Percentiles rank a stretch among this genome's conserved stretches.
Conservation (phyloP, 1,140 invertebrate species). For the Trachelipus rathkii region DNA sequence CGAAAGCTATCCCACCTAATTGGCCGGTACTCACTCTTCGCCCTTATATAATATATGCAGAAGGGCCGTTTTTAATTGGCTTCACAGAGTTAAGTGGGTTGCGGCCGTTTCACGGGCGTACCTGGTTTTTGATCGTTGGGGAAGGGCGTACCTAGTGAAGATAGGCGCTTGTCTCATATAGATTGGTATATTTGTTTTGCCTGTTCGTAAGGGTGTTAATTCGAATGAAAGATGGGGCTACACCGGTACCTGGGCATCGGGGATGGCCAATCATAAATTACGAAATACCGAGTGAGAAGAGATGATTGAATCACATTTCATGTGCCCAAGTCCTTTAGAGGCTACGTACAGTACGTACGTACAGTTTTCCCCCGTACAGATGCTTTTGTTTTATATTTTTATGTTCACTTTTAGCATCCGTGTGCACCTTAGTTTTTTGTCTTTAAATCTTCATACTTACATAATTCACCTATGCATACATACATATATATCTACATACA, state of each 20-base stretch:
- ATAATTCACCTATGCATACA: too few species aligned
- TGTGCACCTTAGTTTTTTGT: too few species aligned
- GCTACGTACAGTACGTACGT: too few species aligned
- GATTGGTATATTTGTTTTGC: conserved; percentile 42
- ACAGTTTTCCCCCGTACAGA: too few species aligned
- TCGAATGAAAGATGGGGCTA: conserved; percentile 38
- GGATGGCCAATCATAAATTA: conserved; percentile 26
- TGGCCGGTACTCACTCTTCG: background rate
- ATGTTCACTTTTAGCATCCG: too few species aligned
- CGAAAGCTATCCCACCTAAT: background rate
- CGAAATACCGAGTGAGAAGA: background rate
- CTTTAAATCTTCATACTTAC: too few species aligned
- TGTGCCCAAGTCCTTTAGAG: too few species aligned
- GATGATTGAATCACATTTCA: conserved; percentile 3
- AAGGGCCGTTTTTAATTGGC: background rate
- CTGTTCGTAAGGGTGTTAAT: conserved; percentile 41
- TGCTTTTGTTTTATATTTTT: too few species aligned
- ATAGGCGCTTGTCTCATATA: conserved; percentile 31
- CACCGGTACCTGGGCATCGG: conserved; percentile 35
- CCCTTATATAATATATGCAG: conserved; percentile 1
- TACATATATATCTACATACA: too few species aligned
- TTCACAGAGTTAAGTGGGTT: background rate
- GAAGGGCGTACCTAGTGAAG: conserved; percentile 3
- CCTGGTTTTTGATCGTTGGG: background rate
- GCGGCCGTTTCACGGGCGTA: background rate